phyloP scores from a whole-genome alignment of 2,888 invertebrate genomes.

The Platypus cylindrus region DNA sequence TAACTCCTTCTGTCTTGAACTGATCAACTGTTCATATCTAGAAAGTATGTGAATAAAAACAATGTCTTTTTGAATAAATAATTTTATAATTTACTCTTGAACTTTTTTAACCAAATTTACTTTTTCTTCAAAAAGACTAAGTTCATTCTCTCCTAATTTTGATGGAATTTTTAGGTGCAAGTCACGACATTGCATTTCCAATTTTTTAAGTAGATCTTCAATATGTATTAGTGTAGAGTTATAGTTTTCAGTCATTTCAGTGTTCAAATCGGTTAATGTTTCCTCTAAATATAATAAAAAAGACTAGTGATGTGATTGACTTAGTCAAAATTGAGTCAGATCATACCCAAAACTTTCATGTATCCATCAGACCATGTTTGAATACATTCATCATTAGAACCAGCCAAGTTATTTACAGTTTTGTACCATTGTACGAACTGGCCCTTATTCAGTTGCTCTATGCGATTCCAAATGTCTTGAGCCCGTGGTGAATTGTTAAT shows the following conservation, averaged over 20 bases:
- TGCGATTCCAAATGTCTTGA: slow-evolving; percentile 5
- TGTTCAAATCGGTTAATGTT: slow-evolving; percentile 15
- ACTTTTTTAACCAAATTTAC: slow-evolving; percentile 17
- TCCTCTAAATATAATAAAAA: slow-evolving; percentile 6
- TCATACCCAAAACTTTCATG: slow-evolving; percentile 5
- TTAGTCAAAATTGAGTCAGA: neutral
- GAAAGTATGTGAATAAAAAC: slow-evolving; percentile 4
- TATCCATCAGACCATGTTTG: slow-evolving; percentile 7
- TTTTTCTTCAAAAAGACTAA: slow-evolving; percentile 22
- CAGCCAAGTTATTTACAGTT: slow-evolving; percentile 7
- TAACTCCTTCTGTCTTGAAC: slow-evolving; percentile 38
- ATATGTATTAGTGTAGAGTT: slow-evolving; percentile 43
- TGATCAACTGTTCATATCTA: slow-evolving; percentile 39
- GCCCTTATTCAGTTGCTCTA: slow-evolving; percentile 3
- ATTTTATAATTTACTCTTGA: slow-evolving; percentile 17
- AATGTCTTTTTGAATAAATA: slow-evolving; percentile 1
- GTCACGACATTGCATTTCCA: slow-evolving; percentile 19
- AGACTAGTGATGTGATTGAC: neutral
- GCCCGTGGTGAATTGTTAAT: slow-evolving; percentile 6
- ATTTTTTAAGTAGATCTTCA: slow-evolving; percentile 26
- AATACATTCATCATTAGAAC: slow-evolving; percentile 5
- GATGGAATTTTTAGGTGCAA: slow-evolving; percentile 21
- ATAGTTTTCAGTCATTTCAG: slow-evolving; percentile 45
- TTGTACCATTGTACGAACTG: slow-evolving; percentile 11
- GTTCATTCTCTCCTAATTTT: slow-evolving; percentile 18